Evolutionary conservation across 1,140 invertebrate species (phyloP), one percentile per base, ranked within the genome.

Genomic region (Trichonephila clavata): DNA sequence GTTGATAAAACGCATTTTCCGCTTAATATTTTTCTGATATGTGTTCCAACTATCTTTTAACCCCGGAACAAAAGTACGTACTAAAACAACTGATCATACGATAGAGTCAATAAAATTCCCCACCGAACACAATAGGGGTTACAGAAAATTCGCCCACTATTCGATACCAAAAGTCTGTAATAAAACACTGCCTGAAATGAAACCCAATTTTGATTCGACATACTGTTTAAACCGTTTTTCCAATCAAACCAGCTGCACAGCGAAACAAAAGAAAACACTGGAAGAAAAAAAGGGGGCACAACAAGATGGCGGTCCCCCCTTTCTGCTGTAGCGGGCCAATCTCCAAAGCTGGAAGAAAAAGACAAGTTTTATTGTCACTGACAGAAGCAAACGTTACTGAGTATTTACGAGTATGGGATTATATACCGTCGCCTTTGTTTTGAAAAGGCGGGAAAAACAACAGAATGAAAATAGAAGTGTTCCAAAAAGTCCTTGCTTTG

Each of bases 171-270:
- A 27, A 27, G 60, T 14, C 71, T 91, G 83, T 80, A 91, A 91
- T 91, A 91, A 91, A 91, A 91, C 57, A 91, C 50, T 24, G 32
- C 32, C 77, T 59, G 60, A 63, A 91, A 91, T 91, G 90, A 91
- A 83, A 91, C 90, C 90, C 90, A 83, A 83, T 91, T 91, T 83
- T 91, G 90, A 83, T 80, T 91, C 90, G 59, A 83, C 77, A 91
- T 83, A 50, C 90, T 81, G 71, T 91, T 91, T 59, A 91, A 91
- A 91, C 90, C 90, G 90, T 91, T 91, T 91, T 91, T 91, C 90
- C 90, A 91, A 91, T 91, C 90, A 91, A 91, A 91, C 90, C 90
- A 91, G 71, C 90, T 91, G 90, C 90, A 83, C 68, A 57, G 68
- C 39, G 63, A 20, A 57, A 88, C 32, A 32, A 88, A 88, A 60